Evolutionary conservation across 1,140 invertebrate species (phyloP).

Genomic region (Galleria mellonella): DNA sequence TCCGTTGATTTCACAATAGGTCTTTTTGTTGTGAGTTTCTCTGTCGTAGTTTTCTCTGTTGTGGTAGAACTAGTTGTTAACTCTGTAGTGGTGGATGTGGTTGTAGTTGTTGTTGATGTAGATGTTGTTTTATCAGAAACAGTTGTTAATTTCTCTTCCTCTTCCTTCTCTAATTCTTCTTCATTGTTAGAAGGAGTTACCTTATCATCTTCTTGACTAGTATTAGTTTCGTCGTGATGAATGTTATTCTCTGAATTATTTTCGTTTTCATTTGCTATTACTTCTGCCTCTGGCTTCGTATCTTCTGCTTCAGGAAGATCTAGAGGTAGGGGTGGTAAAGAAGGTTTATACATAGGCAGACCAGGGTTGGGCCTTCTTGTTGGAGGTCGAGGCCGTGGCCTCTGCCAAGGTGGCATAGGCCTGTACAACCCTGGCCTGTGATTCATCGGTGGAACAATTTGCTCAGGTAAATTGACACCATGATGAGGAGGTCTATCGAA

Average conservation of each 20-base stretch:
- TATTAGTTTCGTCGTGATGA: conserved; percentile 34
- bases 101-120: conserved; percentile 24
- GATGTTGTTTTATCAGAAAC: conserved; percentile 25
- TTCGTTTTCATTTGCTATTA: conserved; percentile 44
- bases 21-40: conserved; percentile 17
- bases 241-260: conserved; percentile 50
- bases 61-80: conserved; percentile 23
- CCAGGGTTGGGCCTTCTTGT: conserved; percentile 66
- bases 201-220: conserved; percentile 14
- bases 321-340: conserved; percentile 33
- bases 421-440: conserved; percentile 75
- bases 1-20: conserved; percentile 25
- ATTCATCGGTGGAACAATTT: conserved; percentile 80
- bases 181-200: conserved; percentile 18
- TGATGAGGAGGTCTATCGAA: conserved; percentile 80
- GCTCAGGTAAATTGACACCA: conserved; percentile 83
- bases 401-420: conserved; percentile 77
- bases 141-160: conserved; percentile 26
- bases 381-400: conserved; percentile 69
- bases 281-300: conserved; percentile 28
- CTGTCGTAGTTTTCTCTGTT: conserved; percentile 19
- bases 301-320: conserved; percentile 40
- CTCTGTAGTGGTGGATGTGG: conserved; percentile 18
- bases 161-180: conserved; percentile 20
- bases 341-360: conserved; percentile 64